Conservation (phyloP, 2,113 vertebrate genomes). For the Elephantulus edwardii region DNA sequence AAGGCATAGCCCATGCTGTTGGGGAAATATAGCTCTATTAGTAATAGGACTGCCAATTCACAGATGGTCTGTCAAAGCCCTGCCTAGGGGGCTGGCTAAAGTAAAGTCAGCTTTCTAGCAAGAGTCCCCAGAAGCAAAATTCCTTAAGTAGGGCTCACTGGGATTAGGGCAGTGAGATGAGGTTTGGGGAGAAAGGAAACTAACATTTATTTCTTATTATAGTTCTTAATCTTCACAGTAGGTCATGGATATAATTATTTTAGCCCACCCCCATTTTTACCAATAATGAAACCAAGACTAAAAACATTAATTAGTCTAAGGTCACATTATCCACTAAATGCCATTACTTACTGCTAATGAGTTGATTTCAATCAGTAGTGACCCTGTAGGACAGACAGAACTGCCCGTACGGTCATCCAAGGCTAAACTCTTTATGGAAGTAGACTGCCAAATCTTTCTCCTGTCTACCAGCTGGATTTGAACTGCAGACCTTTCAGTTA, state of each 20-base stretch:
- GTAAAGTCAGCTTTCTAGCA: neutral
- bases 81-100: neutral
- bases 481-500: too few relatives aligned
- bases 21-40: neutral
- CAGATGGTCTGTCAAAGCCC: conserved; percentile 35
- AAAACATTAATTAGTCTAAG: neutral
- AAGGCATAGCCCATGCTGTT: neutral
- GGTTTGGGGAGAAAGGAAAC: neutral
- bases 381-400: too few relatives aligned
- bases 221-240: neutral
- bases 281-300: neutral
- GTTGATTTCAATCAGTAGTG: too few relatives aligned
- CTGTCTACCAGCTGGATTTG: too few relatives aligned
- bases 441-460: too few relatives aligned
- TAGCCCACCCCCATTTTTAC: neutral
- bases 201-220: neutral
- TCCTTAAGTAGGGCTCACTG: neutral
- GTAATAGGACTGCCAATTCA: neutral
- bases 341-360: too few relatives aligned
- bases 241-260: neutral
- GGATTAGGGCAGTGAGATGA: neutral
- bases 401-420: too few relatives aligned
- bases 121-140: neutral
- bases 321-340: neutral
- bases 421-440: too few relatives aligned